Conservation (phyloP, 2,113 vertebrate genomes). For the Nibea albiflora region DNA sequence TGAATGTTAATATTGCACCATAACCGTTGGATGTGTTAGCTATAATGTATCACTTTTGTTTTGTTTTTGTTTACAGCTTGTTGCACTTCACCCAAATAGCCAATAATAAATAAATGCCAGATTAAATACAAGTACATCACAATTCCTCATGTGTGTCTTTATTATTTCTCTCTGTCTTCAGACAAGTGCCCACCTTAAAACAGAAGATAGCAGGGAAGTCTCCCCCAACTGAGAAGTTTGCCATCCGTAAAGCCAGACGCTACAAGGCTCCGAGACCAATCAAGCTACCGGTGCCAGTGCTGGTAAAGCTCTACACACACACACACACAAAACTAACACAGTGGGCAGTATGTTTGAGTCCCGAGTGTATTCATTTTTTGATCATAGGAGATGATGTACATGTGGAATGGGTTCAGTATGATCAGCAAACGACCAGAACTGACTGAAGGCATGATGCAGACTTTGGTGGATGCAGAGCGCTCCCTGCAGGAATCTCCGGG, state of each 20-base stretch:
- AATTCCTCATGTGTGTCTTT: background rate
- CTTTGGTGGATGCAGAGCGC: conserved; percentile 82
- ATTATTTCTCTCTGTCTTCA: conserved; percentile 46
- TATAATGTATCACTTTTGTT: background rate
- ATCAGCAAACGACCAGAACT: conserved; percentile 82
- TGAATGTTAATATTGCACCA: background rate
- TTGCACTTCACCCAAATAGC: background rate
- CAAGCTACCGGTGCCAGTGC: conserved; percentile 82
- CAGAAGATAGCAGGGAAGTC: conserved; percentile 90
- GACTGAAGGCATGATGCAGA: conserved; percentile 84
- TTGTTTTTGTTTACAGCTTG: background rate
- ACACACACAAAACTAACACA: background rate
- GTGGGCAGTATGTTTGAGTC: background rate
- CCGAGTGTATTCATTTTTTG: background rate
- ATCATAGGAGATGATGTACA: conserved; percentile 89
- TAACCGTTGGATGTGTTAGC: background rate
- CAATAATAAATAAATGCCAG: background rate
- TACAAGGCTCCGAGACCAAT: conserved; percentile 77
- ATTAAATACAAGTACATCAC: background rate
- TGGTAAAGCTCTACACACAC: conserved; percentile 74
- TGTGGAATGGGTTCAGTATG: conserved; percentile 89
- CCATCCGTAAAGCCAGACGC: conserved; percentile 86
- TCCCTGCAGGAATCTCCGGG: conserved; percentile 78
- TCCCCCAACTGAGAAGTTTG: conserved; percentile 89
- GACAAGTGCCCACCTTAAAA: conserved; percentile 85